These are phyloP conservation scores for Spodoptera litura DNA, from an alignment of 1,140 invertebrate species.

Conservation along the genomic window DNA sequence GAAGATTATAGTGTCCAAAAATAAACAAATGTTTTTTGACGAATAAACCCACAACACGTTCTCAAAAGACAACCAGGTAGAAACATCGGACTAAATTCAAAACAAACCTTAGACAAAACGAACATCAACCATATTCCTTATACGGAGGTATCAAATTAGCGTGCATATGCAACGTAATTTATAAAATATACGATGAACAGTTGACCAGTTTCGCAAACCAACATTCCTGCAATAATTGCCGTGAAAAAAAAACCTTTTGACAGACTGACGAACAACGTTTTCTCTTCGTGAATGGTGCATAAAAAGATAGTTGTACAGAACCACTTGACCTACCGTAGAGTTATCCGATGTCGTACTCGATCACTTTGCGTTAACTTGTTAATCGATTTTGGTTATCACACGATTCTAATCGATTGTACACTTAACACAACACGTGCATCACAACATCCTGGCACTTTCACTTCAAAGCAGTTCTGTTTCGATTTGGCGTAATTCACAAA, in stretches of 20 bases:
- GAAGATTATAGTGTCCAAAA: too few relatives aligned
- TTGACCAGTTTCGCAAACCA: conserved; percentile 43
- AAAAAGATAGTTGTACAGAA: conserved; percentile 45
- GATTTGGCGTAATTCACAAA: conserved; percentile 57
- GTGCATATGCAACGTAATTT: conserved; percentile 19
- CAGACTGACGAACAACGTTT: conserved; percentile 46
- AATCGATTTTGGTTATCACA: conserved; percentile 37
- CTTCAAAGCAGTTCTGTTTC: conserved; percentile 67
- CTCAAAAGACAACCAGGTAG: background rate
- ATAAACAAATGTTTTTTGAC: background rate
- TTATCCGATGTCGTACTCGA: conserved; percentile 36
- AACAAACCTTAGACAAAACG: conserved; percentile 7
- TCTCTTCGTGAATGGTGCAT: conserved; percentile 46
- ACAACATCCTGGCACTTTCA: conserved; percentile 66
- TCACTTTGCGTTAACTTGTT: conserved; percentile 34
- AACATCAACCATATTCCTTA: conserved; percentile 15
- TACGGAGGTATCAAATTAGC: conserved; percentile 26
- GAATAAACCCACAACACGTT: background rate
- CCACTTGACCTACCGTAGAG: conserved; percentile 47
- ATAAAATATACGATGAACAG: conserved; percentile 21
- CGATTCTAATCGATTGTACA: conserved; percentile 49
- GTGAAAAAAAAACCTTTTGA: conserved; percentile 33
- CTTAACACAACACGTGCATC: conserved; percentile 58
- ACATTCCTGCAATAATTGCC: conserved; percentile 39
- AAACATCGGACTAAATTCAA: conserved; percentile 12